These are phyloP conservation scores for Sclerurus mexicanus DNA, from an alignment of 2,113 vertebrate genomes.

Conservation along the genomic window DNA sequence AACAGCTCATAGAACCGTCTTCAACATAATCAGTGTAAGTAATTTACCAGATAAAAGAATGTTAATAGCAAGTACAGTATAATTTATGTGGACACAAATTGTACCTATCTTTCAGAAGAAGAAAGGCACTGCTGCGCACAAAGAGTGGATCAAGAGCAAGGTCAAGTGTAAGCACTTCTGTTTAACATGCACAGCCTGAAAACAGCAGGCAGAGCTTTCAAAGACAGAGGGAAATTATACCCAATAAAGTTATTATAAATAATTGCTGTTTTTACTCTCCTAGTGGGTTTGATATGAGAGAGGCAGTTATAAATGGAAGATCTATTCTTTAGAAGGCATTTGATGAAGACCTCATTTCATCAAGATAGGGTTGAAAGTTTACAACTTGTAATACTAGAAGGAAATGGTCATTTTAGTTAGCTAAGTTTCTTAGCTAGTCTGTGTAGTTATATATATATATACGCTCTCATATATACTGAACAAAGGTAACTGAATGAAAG, in stretches of 20 bases:
- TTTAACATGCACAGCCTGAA: constrained; percentile 62
- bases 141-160: constrained; percentile 64
- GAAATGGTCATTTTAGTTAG: background rate
- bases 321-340: constrained; percentile 50
- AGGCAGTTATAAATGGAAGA: constrained; percentile 50
- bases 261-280: constrained; percentile 66
- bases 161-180: constrained; percentile 67
- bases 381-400: background rate
- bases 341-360: background rate
- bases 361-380: constrained; percentile 1
- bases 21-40: constrained; percentile 65
- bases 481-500: background rate
- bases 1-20: constrained; percentile 66
- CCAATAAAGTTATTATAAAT: constrained; percentile 76
- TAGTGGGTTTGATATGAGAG: constrained; percentile 20
- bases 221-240: constrained; percentile 71
- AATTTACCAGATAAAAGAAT: constrained; percentile 75
- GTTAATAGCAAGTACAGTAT: constrained; percentile 74
- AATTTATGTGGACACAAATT: constrained; percentile 74
- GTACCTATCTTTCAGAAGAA: constrained; percentile 68
- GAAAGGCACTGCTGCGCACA: constrained; percentile 63
- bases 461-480: background rate
- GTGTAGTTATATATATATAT: background rate
- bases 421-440: background rate
- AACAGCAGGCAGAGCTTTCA: constrained; percentile 65